phyloP scores from a whole-genome alignment of 2,113 vertebrate genomes.

The Percopsis transmontana region DNA sequence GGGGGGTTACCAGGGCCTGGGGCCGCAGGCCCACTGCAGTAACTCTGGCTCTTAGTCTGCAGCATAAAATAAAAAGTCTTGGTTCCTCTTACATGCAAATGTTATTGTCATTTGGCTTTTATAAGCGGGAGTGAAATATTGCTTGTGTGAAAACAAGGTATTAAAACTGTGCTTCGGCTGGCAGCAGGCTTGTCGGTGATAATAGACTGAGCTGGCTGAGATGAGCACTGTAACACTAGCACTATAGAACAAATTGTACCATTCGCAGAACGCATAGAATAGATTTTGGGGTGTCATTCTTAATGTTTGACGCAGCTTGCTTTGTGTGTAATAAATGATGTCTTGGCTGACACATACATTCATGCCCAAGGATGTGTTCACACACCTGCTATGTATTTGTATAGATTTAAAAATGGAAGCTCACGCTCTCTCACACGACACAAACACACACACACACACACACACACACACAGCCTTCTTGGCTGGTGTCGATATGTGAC shows the following conservation, averaged over 20 bases:
- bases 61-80: slow-evolving; percentile 34
- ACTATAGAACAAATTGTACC: slow-evolving; percentile 71
- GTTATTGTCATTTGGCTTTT: slow-evolving; percentile 72
- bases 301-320: slow-evolving; percentile 47
- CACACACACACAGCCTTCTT: slow-evolving; percentile 55
- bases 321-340: slow-evolving; percentile 57
- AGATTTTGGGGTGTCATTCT: slow-evolving; percentile 64
- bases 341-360: slow-evolving; percentile 48
- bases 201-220: slow-evolving; percentile 59
- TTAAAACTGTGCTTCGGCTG: slow-evolving; percentile 68
- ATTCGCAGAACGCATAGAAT: slow-evolving; percentile 45
- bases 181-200: slow-evolving; percentile 62
- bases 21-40: slow-evolving; percentile 41
- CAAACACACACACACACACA: slow-evolving; percentile 15
- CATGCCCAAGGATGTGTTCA: neutral
- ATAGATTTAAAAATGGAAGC: slow-evolving; percentile 7
- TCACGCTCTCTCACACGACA: slow-evolving; percentile 15
- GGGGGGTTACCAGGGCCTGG: slow-evolving; percentile 22
- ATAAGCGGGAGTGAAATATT: slow-evolving; percentile 63
- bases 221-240: slow-evolving; percentile 62
- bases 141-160: slow-evolving; percentile 74
- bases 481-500: slow-evolving; percentile 71
- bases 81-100: slow-evolving; percentile 61
- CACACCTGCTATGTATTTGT: neutral
- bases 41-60: slow-evolving; percentile 57